Conservation (phyloP, 2,113 vertebrate species). For the Andinoacara biseriatus region DNA sequence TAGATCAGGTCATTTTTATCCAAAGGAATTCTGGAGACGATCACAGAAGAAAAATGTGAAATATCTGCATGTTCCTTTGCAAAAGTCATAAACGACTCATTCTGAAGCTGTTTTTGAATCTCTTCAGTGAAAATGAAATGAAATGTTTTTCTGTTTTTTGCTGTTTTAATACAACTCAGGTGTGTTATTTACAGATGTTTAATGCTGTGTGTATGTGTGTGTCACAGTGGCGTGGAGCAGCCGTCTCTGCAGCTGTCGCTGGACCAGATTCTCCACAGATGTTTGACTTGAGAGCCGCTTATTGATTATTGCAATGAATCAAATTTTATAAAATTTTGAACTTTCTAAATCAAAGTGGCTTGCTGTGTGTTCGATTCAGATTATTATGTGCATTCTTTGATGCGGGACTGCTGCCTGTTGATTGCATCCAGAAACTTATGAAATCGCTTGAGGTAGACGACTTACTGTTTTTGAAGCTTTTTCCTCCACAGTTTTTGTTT, state of each 20-base stretch:
- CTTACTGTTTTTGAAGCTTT: background rate
- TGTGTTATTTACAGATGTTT: background rate
- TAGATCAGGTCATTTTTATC: background rate
- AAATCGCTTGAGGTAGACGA: background rate
- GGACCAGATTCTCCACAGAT: constrained; percentile 49
- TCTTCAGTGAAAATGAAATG: background rate
- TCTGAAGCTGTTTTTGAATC: background rate
- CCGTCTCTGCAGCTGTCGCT: constrained; percentile 67
- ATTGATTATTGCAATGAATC: background rate
- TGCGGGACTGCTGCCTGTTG: background rate
- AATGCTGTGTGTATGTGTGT: constrained; percentile 24
- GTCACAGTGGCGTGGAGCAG: constrained; percentile 69
- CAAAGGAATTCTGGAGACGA: background rate
- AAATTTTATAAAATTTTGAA: constrained; percentile 11
- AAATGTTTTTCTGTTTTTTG: fast-evolving
- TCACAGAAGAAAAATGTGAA: fast-evolving
- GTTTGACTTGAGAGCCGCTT: constrained; percentile 8
- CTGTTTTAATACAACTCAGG: background rate
- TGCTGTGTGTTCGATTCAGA: background rate
- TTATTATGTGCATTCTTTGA: background rate
- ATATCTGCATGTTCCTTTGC: fast-evolving
- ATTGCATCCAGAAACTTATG: background rate
- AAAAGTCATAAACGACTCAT: background rate
- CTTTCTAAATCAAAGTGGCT: background rate
- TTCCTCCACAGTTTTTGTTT: background rate